Percentiles rank a stretch among this genome's conserved stretches.
phyloP scores from a whole-genome alignment of 2,113 vertebrate species.

The Riparia riparia region DNA sequence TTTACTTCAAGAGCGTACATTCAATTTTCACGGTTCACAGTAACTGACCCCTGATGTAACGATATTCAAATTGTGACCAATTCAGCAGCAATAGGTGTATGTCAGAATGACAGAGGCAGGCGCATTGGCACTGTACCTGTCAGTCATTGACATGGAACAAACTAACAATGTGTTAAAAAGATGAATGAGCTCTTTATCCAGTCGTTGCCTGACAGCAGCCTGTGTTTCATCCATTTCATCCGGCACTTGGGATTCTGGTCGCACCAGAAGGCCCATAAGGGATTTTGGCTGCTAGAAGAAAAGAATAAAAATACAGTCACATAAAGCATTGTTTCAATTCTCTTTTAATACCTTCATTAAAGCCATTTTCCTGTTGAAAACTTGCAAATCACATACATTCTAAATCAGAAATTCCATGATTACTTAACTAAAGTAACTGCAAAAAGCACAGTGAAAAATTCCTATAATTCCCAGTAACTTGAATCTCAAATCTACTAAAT shows the following conservation, averaged over 20 bases:
- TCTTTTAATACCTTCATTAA: not conserved
- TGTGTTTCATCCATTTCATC: constrained; percentile 77
- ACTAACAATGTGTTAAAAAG: constrained; percentile 86
- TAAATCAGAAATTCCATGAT: not conserved
- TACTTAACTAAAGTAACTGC: not conserved
- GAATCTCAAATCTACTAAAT: not conserved
- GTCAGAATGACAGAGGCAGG: not conserved
- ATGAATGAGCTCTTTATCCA: constrained; percentile 87
- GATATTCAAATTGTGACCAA: not conserved
- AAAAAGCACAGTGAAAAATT: not conserved
- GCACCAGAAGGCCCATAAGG: constrained; percentile 84
- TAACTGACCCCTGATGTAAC: not conserved
- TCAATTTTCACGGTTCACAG: not conserved
- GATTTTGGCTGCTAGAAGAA: constrained; percentile 81
- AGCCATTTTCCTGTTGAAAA: not conserved
- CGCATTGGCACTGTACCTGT: constrained; percentile 81
- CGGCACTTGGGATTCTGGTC: constrained; percentile 72
- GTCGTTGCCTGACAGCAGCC: constrained; percentile 82
- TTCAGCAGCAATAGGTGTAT: not conserved
- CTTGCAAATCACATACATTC: not conserved
- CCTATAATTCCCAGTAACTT: not conserved
- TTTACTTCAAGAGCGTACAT: not conserved
- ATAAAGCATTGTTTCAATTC: not conserved
- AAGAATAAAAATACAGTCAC: constrained; percentile 20
- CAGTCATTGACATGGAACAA: constrained; percentile 74